These are phyloP conservation scores for Cryptus armator DNA, from an alignment of 2,888 invertebrate genomes.

Conservation along the genomic window DNA sequence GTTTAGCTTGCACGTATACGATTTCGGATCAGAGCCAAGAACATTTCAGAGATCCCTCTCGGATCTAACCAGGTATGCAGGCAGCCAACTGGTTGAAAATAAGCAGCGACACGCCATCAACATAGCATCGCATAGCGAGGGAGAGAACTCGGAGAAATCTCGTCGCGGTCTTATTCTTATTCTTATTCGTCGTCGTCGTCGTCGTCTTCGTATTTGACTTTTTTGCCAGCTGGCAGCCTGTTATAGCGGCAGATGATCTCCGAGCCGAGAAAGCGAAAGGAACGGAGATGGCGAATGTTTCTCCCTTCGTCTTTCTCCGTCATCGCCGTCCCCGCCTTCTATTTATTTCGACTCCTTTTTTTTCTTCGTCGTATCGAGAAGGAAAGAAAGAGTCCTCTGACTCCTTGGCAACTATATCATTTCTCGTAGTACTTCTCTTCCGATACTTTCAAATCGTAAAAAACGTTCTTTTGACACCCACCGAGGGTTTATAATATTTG, in stretches of 20 bases:
- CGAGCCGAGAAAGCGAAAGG: constrained; percentile 74
- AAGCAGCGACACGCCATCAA: constrained; percentile 84
- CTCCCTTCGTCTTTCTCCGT: constrained; percentile 65
- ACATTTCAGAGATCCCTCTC: constrained; percentile 80
- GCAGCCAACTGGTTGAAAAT: constrained; percentile 81
- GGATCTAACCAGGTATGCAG: constrained; percentile 84
- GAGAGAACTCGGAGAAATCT: constrained; percentile 72
- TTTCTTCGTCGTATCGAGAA: constrained; percentile 58
- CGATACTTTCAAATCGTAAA: constrained; percentile 74
- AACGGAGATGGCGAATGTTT: constrained; percentile 67
- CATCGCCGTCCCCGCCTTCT: constrained; percentile 69
- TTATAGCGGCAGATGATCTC: constrained; percentile 84
- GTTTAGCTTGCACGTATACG: constrained; percentile 74
- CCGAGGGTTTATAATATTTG: constrained; percentile 72
- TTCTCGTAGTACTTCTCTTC: constrained; percentile 73
- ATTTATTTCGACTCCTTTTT: constrained; percentile 72
- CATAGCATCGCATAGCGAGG: constrained; percentile 82
- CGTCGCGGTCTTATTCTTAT: constrained; percentile 30
- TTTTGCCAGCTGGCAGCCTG: constrained; percentile 84
- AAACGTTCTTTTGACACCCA: constrained; percentile 75
- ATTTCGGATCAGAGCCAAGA: constrained; percentile 82
- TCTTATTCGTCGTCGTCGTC: constrained; percentile 25
- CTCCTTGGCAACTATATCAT: constrained; percentile 75
- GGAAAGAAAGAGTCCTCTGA: constrained; percentile 43
- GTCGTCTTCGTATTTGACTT: constrained; percentile 81